Conservation (phyloP, 1,140 invertebrate species). For the Chironomus tepperi region DNA sequence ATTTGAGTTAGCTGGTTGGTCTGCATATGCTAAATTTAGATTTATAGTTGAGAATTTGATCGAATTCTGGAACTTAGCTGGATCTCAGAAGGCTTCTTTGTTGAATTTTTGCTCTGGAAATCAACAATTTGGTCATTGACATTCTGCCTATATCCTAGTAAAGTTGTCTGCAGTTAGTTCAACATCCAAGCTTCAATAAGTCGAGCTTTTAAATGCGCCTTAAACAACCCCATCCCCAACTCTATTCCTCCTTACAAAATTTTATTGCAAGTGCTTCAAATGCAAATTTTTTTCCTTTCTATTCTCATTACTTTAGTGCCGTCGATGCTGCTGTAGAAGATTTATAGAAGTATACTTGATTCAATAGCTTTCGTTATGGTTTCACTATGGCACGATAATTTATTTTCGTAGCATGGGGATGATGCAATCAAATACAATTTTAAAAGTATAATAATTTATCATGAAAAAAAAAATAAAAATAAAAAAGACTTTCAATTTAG, state of each 20-base stretch:
- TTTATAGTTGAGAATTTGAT: too few species aligned
- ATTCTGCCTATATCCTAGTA: not conserved
- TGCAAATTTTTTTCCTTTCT: not conserved
- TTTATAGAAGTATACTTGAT: not conserved
- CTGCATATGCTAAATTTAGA: too few species aligned
- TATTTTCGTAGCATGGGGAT: not conserved
- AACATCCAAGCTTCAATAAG: too few species aligned
- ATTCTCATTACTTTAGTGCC: not conserved
- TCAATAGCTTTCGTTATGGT: conserved; percentile 12
- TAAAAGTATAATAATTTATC: not conserved
- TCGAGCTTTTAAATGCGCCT: too few species aligned
- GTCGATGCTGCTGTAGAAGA: not conserved
- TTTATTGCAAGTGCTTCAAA: not conserved
- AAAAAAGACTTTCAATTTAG: conserved; percentile 2
- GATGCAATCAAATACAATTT: not conserved
- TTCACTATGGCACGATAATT: not conserved
- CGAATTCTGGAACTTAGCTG: too few species aligned
- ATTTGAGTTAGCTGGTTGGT: too few species aligned
- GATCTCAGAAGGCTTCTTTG: too few species aligned
- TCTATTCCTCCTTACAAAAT: not conserved
- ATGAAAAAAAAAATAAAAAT: too few species aligned
- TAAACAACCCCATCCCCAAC: too few species aligned
- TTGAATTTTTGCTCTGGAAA: too few species aligned
- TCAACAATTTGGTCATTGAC: not conserved
- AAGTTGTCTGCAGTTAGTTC: not conserved